Base-by-base conservation (phyloP, 2,888 invertebrate species). In the Rhingia rostrata region DNA sequence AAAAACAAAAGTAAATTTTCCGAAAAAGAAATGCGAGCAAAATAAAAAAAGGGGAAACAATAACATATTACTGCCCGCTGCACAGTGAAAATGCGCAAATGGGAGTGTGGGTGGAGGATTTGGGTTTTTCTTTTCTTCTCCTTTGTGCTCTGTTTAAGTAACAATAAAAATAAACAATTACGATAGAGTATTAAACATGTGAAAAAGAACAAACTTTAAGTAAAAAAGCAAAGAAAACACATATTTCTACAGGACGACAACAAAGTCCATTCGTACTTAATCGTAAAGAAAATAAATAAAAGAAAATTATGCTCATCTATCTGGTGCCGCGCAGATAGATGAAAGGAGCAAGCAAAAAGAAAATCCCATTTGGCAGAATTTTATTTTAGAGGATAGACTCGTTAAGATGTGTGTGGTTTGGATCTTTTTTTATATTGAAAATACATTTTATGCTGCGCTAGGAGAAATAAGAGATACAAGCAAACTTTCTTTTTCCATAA, bases 261-360 rank as follows among this genome's bases (percentile, higher is more conserved):
- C 41, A 72, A 64, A 77, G 70, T 77, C 77, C 64, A 70, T 77
- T 81, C 77, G 64, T 64, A 75, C 47, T 70, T 64, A 77, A 81
- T 77, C 70, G 64, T 47, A 53, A 81, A 81, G 51, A 64, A 77
- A 75, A 70, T 70, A 75, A 75, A 81, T 75, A 81, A 79, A 51
- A 12, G 49, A 49, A 30, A 49, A 49, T 30, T 49, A 32, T 49
- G 49, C 35, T 49, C 39, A 49, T 30, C 49, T 49, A 49, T 22
- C 30, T 9, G 10, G 14, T 58, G 37, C 49, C 53, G 12, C 35
- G 10, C 10, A 10, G 6, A 33, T 47, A 30, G 69, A 41, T 64
- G 53, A 33, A 35, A 51, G 12, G 49, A 58, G 54, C 47, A 49
- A 12, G 14, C 10, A 49, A 39, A 6, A 35, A 10, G 22, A 1